Base-by-base conservation (phyloP, 2,113 vertebrate genomes). In the Crypturellus undulatus region DNA sequence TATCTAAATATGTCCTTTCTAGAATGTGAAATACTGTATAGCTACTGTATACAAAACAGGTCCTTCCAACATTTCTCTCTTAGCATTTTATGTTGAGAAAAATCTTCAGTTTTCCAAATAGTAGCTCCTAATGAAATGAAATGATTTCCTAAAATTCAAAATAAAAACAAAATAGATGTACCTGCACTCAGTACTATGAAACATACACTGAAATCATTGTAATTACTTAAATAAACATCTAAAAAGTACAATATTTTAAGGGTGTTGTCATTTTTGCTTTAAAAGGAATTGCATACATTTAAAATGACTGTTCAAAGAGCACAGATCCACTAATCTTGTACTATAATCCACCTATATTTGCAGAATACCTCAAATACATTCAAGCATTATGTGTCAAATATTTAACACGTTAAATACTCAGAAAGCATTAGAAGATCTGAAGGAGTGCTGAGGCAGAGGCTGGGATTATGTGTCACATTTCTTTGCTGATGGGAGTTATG, bases 11-110 rank as follows among this genome's bases (percentile, higher is more conserved):
- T 32, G 24, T 11, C 11, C 47, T 54, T 77, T 49, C 21, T 71
- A 82, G 16, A 72, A 64, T 4, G 3, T 58, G 58, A 25, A 90
- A 54, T 0, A 24, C 0, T 26, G 3, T 1, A 2, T 1, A 24
- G 2, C 2, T 49, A 32, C 36, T 19, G 25, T 16, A 43, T 19
- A 89, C 42, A 73, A 52, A 47, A 16, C 0, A 67, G 49, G 16
- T 26, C 5, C 60, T n/a, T 69, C 2, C 47, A 85, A 47, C 6
- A 45, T 11, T 10, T 89, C 3, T 54, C 2, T 59, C 12, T 51
- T 5, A 45, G 3, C 6, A 34, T 21, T 71, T 92, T 30, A 47
- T 9, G 2, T 1, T 58, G 6, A 75, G 20, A 34, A 89, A 65
- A 63, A 38, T 7, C 62, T 4, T 63, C 2, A 36, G 2, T 34